Evolutionary conservation across 2,888 invertebrate species (phyloP), one percentile per base, ranked within the genome.

Genomic region (Lucinisca nassula): DNA sequence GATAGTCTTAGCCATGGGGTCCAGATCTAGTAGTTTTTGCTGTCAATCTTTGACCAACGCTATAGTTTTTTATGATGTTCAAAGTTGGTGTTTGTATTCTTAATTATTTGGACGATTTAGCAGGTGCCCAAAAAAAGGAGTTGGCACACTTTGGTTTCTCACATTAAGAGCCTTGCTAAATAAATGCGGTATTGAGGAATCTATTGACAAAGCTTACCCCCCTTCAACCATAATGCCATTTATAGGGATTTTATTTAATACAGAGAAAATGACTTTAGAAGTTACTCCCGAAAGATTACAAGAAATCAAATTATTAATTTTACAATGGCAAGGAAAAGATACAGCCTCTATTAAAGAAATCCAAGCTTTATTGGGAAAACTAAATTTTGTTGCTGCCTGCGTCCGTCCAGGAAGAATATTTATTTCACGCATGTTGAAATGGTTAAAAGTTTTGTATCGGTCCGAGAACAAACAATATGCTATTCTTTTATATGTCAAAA

Each of bases 361-460:
- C n/a, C n/a, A 80, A 30, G 73, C 80, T 32, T 38, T 80, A 17
- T 17, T 73, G 14, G 80, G 74, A 35, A 80, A 80, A 80, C 38
- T 74, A 58, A 74, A 58, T n/a, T 79, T 81, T 74, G 40, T 81
- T 3, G 72, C 74, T 2, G n/a, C 73, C 6, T 81, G 79, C 37
- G 79, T 79, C 10, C 2, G 70, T 3, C 70, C 70, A n/a, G 72
- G 79, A 10, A 14, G 70, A 49, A 51, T 79, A 35, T 70, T 79
- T 30, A 30, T 70, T 27, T 49, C 70, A 35, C 30, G 79, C 24
- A 35, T 79, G 27, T 51, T 79, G 38, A 79, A 72, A 35, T 79
- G 45, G 70, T 30, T 79, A 0, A 70, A 72, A 70, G 35, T 74
- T 21, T 17, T 82, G 32, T 27, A 75, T 49, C 45, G 6, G 35